phyloP scores from a whole-genome alignment of 2,113 vertebrate genomes.

The Cyphotilapia sp. region DNA sequence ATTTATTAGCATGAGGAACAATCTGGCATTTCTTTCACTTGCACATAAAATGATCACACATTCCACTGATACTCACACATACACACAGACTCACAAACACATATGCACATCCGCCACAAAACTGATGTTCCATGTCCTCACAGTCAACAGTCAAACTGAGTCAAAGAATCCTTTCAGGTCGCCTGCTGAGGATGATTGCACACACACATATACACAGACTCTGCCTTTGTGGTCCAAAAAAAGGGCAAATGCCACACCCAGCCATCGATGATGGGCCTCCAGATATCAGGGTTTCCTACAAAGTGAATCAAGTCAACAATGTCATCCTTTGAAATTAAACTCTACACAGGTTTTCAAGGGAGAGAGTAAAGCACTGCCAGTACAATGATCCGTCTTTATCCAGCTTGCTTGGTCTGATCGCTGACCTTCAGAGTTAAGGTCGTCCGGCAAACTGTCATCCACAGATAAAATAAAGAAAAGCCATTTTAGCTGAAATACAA shows the following conservation, averaged over 20 bases:
- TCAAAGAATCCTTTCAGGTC: conserved; percentile 46
- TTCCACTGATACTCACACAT: conserved; percentile 28
- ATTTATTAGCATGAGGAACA: neutral
- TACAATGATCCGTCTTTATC: neutral
- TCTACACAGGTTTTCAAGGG: neutral
- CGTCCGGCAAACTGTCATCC: neutral
- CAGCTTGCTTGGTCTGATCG: neutral
- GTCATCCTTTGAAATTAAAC: neutral
- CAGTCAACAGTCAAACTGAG: neutral
- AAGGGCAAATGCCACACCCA: conserved; percentile 5
- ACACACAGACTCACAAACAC: neutral
- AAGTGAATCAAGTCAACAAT: neutral
- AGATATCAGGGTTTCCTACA: neutral
- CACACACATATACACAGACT: conserved; percentile 2
- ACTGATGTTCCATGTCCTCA: conserved; percentile 38
- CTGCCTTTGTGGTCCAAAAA: conserved; percentile 24
- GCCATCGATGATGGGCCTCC: neutral
- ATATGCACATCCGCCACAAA: conserved; percentile 1
- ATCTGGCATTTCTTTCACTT: neutral
- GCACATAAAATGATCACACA: neutral
- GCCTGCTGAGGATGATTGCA: conserved; percentile 1
- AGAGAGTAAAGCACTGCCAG: neutral
- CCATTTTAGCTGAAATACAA: conserved; percentile 30
- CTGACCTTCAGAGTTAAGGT: neutral
- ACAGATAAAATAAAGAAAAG: conserved; percentile 10